Conservation (phyloP, 2,113 vertebrate species). For the Bubo blakistoni region DNA sequence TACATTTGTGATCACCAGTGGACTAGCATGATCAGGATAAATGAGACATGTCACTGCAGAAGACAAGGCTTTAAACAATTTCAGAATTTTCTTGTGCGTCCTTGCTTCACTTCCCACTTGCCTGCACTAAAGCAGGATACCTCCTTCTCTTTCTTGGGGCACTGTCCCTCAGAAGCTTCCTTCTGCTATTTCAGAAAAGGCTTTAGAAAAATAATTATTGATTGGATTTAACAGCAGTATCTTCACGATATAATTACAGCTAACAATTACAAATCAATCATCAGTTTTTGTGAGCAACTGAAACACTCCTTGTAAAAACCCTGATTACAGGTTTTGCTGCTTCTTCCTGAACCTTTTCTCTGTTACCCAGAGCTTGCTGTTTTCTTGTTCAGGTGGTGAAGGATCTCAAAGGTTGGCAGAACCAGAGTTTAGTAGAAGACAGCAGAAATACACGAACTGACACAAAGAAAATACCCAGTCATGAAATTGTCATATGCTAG, state of each 20-base stretch:
- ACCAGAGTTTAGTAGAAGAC: not conserved
- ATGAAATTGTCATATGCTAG: not conserved
- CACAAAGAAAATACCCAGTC: not conserved
- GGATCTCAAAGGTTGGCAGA: not conserved
- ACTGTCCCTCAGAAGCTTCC: not conserved
- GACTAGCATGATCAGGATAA: not conserved
- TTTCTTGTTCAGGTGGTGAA: not conserved
- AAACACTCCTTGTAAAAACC: not conserved
- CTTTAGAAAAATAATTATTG: not conserved
- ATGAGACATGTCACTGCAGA: not conserved
- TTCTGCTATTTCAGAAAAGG: not conserved
- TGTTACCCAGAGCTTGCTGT: not conserved
- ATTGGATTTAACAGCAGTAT: not conserved
- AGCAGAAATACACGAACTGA: not conserved
- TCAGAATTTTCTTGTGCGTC: not conserved
- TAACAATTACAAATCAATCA: not conserved
- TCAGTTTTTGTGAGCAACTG: not conserved
- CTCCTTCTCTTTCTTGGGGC: not conserved
- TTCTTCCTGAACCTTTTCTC: not conserved
- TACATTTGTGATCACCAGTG: not conserved
- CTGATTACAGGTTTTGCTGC: not conserved
- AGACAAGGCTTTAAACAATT: not conserved
- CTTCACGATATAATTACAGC: not conserved
- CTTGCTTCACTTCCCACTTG: not conserved
- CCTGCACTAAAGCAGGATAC: not conserved